Percentiles rank a stretch among this genome's conserved stretches.
These are phyloP conservation scores for Protomyctophum bolini DNA, from an alignment of 2,113 vertebrate species.

Conservation along the genomic window DNA sequence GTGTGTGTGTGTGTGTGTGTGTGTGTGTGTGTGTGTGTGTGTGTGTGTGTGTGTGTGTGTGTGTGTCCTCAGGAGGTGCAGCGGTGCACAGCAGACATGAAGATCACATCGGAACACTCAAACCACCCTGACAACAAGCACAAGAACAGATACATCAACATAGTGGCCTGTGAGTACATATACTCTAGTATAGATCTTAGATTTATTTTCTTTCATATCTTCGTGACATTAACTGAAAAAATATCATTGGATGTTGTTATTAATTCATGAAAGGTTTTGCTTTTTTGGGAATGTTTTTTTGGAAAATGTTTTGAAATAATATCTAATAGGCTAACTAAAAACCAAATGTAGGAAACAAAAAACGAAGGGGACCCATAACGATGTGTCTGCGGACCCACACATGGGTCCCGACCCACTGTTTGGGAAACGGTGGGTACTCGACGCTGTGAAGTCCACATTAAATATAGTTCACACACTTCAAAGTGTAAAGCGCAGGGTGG, in stretches of 20 bases:
- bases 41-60: slow-evolving; percentile 9
- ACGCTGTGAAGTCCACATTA: neutral
- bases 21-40: neutral
- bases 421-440: neutral
- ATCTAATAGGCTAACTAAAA: too few relatives aligned
- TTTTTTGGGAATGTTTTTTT: too few relatives aligned
- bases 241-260: neutral
- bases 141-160: slow-evolving; percentile 97
- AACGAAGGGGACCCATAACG: too few relatives aligned
- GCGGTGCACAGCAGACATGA: slow-evolving; percentile 89
- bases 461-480: neutral
- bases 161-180: slow-evolving; percentile 87
- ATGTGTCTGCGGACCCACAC: too few relatives aligned
- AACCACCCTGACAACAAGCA: slow-evolving; percentile 95
- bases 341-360: too few relatives aligned
- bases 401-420: too few relatives aligned
- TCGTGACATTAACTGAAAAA: too few relatives aligned
- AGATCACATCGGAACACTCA: slow-evolving; percentile 92
- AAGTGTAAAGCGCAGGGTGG: neutral
- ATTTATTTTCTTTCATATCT: too few relatives aligned
- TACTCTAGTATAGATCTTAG: too few relatives aligned
- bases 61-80: slow-evolving; percentile 84
- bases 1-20: slow-evolving; percentile 14
- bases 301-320: too few relatives aligned
- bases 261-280: too few relatives aligned